Conservation (phyloP, 30 jellyfish, hydroid and myxozoan genomes). For the Aurelia coerulea region DNA sequence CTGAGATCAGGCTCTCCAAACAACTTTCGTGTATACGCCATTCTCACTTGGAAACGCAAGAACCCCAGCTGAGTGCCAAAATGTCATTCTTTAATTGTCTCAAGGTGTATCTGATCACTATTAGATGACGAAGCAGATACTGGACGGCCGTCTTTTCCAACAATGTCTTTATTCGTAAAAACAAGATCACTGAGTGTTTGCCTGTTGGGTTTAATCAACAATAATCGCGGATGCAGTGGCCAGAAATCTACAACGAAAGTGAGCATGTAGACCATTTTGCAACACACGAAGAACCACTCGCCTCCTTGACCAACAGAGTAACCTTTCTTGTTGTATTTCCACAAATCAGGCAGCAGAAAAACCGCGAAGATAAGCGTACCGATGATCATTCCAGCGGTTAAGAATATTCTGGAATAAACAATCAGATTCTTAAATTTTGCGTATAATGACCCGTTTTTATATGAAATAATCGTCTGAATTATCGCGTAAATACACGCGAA, state of each 20-base stretch:
- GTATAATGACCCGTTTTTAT: slow-evolving; percentile 24
- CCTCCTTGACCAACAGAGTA: slow-evolving; percentile 67
- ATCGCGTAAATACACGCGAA: slow-evolving; percentile 51
- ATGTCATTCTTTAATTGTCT: not conserved
- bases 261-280: slow-evolving; percentile 46
- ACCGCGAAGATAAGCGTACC: slow-evolving; percentile 37
- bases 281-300: slow-evolving; percentile 68
- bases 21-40: too few species aligned
- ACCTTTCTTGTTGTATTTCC: slow-evolving; percentile 44
- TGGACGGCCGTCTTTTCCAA: slow-evolving; percentile 4
- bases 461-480: slow-evolving; percentile 53
- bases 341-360: slow-evolving; percentile 49
- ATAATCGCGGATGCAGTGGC: slow-evolving; percentile 60
- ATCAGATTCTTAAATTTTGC: slow-evolving; percentile 2
- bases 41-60: too few species aligned
- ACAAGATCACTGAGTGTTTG: slow-evolving; percentile 34
- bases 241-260: slow-evolving; percentile 67
- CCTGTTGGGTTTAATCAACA: slow-evolving; percentile 48
- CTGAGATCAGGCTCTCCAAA: too few species aligned
- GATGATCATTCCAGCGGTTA: slow-evolving; percentile 41
- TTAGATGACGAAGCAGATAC: not conserved
- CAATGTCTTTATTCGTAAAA: not conserved
- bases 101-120: not conserved
- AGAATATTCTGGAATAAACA: slow-evolving; percentile 8
- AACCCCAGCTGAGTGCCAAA: not conserved